Evolutionary conservation across 2,888 invertebrate species (phyloP), one percentile per base, ranked within the genome.

Genomic region (Tholera decimalis): DNA sequence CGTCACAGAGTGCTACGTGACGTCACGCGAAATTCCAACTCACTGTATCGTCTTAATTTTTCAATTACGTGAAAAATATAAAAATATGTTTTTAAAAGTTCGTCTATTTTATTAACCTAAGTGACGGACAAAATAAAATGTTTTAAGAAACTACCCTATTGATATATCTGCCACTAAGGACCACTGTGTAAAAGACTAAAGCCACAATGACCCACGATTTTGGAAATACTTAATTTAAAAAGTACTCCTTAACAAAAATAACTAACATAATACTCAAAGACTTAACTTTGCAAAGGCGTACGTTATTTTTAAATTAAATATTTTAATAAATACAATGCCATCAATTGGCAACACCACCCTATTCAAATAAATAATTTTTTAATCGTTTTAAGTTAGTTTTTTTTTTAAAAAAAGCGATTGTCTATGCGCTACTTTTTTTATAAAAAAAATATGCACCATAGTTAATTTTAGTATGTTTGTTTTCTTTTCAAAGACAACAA

Each of bases 401-500:
- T 56, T 64, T 74, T 47, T 53, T 49, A n/a, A n/a, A n/a, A 67
- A 59, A 80, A 80, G 81, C 78, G 53, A 63, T 49, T 37, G 13
- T 58, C 68, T 78, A 72, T 61, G 72, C 59, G 63, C 61, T 78
- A 78, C 50, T 46, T 60, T 69, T 72, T 67, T 72, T 22, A 56
- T 69, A 59, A 78, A 80, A 80, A 80, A 78, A 74, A 78, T 80
- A 75, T 69, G 81, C 80, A 78, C 81, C 80, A 72, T 57, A 69
- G 68, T 62, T 72, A 44, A 50, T 60, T 55, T 55, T 62, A 22
- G 13, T 11, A 18, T 39, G 26, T 37, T 46, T 39, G n/a, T 67
- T 71, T 47, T 63, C 62, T 79, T 74, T 78, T 69, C 35, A 78
- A 74, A 77, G 79, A 77, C 78, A 77, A 54, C 68, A 71, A 46